phyloP scores from a whole-genome alignment of 2,797 vertebrate genomes.

The Sebastes hubbsi region DNA sequence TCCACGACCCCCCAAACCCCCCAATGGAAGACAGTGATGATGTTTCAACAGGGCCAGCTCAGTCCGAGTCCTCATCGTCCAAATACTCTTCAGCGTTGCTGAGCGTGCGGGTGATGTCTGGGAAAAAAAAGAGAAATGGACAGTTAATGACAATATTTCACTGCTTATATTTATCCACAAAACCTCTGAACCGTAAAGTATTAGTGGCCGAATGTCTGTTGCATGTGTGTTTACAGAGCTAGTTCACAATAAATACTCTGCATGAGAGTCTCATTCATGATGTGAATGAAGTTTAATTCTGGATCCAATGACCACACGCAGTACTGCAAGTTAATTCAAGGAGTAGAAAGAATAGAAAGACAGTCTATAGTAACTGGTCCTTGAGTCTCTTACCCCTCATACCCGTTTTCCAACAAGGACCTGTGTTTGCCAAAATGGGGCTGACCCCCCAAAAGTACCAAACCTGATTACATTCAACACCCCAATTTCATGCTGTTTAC shows the following conservation, averaged over 20 bases:
- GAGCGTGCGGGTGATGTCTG: slow-evolving; percentile 86
- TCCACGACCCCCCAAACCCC: not conserved
- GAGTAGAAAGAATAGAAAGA: not conserved
- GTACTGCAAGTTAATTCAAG: not conserved
- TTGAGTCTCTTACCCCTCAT: not conserved
- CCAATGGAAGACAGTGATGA: slow-evolving; percentile 36
- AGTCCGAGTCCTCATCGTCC: slow-evolving; percentile 97
- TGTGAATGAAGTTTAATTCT: not conserved
- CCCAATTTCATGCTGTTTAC: not conserved
- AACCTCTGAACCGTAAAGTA: not conserved
- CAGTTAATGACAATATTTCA: not conserved
- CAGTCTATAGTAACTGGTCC: too few species aligned
- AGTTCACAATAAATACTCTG: not conserved
- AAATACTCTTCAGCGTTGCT: slow-evolving; percentile 98
- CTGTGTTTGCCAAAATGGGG: not conserved
- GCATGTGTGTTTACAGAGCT: not conserved
- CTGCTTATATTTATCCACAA: not conserved
- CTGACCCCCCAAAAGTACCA: not conserved
- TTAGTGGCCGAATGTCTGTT: not conserved
- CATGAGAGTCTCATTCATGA: not conserved
- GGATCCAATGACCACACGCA: not conserved
- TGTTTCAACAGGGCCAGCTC: slow-evolving; percentile 49
- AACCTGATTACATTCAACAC: not conserved
- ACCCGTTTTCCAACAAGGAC: not conserved
- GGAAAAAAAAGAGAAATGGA: not conserved